phyloP scores from a whole-genome alignment of 2,888 invertebrate species.

The Xanthorhoe spadicearia region DNA sequence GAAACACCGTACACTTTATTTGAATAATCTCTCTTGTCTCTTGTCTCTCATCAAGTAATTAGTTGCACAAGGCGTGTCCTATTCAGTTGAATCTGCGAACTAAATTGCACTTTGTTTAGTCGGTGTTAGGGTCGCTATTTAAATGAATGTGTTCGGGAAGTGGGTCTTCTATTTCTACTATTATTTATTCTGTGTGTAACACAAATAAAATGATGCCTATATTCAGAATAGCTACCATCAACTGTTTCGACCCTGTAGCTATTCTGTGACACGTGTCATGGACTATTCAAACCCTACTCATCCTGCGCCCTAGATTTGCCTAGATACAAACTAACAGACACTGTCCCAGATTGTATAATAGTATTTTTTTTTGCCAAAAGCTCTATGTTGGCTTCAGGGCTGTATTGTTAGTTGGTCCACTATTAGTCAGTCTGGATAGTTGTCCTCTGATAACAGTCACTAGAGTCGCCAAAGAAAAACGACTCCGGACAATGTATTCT shows the following conservation, averaged over 20 bases:
- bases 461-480: constrained; percentile 11
- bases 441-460: constrained; percentile 11
- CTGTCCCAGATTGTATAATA: not conserved
- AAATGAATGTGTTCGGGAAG: too few relatives aligned
- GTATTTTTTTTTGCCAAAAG: not conserved
- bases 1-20: too few relatives aligned
- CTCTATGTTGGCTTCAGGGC: not conserved
- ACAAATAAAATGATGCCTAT: not conserved
- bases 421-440: constrained; percentile 13
- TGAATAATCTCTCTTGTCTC: too few relatives aligned
- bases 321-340: not conserved
- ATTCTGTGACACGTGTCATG: not conserved
- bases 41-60: too few relatives aligned
- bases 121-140: too few relatives aligned
- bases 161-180: too few relatives aligned
- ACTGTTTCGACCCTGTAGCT: not conserved
- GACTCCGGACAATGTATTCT: constrained; percentile 18
- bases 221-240: not conserved
- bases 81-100: too few relatives aligned
- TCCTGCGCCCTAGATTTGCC: not conserved
- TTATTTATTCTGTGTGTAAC: too few relatives aligned
- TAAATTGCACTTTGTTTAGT: too few relatives aligned
- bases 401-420: constrained; percentile 6
- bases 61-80: too few relatives aligned
- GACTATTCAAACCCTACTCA: not conserved